Evolutionary conservation across 2,113 vertebrate genomes (phyloP).

Genomic region (Camelus dromedarius): DNA sequence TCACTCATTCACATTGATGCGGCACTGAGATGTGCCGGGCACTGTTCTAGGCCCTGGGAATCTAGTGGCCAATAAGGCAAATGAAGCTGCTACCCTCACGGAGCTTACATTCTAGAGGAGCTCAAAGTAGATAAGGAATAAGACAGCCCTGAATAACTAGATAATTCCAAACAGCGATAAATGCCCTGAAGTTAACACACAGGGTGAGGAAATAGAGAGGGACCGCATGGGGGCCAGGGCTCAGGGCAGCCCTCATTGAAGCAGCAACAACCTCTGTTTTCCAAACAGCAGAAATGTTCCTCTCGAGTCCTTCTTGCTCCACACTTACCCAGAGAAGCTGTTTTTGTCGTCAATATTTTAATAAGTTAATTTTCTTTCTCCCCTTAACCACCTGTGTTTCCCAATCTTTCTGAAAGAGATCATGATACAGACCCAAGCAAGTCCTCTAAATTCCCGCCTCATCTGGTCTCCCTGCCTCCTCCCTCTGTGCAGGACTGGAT

Average conservation of each 20-base stretch:
- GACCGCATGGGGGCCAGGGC: accelerated
- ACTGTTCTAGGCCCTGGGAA: not conserved
- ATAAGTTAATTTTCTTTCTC: not conserved
- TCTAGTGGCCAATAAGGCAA: not conserved
- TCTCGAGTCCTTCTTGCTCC: not conserved
- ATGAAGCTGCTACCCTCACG: not conserved
- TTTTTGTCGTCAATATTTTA: not conserved
- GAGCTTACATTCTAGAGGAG: not conserved
- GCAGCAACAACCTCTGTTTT: not conserved
- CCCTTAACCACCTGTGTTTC: not conserved
- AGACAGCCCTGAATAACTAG: not conserved
- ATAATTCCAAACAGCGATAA: not conserved
- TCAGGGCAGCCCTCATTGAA: not conserved
- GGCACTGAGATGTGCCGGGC: not conserved
- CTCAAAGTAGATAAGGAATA: not conserved
- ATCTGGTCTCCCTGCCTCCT: not conserved
- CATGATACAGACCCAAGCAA: not conserved
- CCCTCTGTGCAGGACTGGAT: not conserved
- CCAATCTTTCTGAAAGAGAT: not conserved
- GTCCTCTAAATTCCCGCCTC: not conserved
- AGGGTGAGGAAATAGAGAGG: not conserved
- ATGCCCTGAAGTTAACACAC: not conserved
- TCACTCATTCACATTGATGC: not conserved
- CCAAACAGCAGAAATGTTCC: not conserved
- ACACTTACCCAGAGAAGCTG: not conserved